Conservation (phyloP, 2,113 vertebrate species). For the Indicator indicator region DNA sequence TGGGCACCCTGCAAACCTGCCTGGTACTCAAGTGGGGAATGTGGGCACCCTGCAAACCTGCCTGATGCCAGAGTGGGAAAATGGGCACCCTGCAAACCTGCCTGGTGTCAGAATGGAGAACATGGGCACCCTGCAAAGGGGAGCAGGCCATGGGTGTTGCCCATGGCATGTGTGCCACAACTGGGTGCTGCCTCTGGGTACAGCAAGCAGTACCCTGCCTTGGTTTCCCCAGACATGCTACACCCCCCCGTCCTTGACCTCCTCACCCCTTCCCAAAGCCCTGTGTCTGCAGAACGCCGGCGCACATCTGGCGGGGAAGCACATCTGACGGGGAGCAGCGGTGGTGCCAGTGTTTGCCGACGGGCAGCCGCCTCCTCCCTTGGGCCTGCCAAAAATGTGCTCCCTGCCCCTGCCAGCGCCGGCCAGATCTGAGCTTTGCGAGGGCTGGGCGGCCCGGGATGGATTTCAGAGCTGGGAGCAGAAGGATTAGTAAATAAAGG, state of each 20-base stretch:
- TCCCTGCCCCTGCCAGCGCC: not conserved
- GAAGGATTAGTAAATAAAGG: not conserved
- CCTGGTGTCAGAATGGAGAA: no score
- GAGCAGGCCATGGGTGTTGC: no score
- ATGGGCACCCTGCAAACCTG: no score
- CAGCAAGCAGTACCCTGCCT: not conserved
- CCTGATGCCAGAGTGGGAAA: no score
- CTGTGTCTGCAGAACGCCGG: not conserved
- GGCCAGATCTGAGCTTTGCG: not conserved
- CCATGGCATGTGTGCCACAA: not conserved
- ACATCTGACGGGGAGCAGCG: not conserved
- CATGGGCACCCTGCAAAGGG: no score
- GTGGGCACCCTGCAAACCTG: no score
- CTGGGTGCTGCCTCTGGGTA: not conserved
- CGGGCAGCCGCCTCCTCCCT: not conserved
- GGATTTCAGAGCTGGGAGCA: not conserved
- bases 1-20: no score
- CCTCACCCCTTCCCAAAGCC: not conserved
- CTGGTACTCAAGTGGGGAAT: no score
- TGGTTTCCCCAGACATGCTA: not conserved
- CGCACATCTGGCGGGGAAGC: not conserved
- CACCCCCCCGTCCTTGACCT: not conserved
- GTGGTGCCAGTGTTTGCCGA: not conserved
- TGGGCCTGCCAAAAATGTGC: not conserved
- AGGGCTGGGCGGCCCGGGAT: not conserved